Conservation (phyloP, 2,113 vertebrate genomes). For the Sphyrna mokarran region DNA sequence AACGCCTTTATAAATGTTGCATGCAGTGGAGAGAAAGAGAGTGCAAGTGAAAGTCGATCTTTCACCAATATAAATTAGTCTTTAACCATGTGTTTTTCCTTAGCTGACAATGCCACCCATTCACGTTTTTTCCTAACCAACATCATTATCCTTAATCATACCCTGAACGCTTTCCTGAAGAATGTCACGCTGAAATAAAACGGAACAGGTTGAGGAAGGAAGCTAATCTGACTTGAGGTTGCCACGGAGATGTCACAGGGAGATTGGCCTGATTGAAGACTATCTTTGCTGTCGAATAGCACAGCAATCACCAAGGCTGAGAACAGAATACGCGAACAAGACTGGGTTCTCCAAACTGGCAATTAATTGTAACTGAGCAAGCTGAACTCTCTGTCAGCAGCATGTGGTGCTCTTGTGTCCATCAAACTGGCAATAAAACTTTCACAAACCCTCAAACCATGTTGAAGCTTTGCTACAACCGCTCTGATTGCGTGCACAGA, state of each 20-base stretch:
- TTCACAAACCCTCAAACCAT: background rate
- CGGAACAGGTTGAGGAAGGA: background rate
- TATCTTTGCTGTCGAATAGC: background rate
- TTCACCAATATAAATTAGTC: too few species aligned
- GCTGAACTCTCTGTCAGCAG: background rate
- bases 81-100: too few species aligned
- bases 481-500: background rate
- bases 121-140: too few species aligned
- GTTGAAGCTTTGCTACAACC: background rate
- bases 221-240: background rate
- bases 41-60: too few species aligned
- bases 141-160: too few species aligned
- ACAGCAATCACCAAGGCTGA: background rate
- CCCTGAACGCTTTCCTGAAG: background rate
- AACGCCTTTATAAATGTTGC: too few species aligned
- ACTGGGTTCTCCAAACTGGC: background rate
- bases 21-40: too few species aligned
- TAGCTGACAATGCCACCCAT: too few species aligned
- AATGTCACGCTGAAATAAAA: background rate
- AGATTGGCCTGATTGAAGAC: background rate
- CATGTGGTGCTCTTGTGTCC: background rate
- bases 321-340: background rate
- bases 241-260: background rate
- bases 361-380: background rate
- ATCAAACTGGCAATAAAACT: background rate